phyloP scores from a whole-genome alignment of 2,113 vertebrate species.

The Petrocephalus microphthalmus region DNA sequence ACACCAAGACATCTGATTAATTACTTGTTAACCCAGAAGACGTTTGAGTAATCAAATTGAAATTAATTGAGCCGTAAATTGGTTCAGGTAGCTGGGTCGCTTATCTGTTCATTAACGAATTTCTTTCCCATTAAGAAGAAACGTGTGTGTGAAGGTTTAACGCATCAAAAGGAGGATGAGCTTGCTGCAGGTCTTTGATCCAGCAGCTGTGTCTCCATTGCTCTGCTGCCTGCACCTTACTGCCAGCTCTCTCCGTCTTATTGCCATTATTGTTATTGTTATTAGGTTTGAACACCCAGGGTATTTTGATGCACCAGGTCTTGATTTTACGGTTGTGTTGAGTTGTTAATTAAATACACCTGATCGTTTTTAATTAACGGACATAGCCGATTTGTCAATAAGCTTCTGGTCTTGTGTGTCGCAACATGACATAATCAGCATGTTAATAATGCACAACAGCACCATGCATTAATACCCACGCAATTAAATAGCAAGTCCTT shows the following conservation, averaged over 20 bases:
- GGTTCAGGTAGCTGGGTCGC: conserved; percentile 9
- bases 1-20: not conserved
- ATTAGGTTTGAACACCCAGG: not conserved
- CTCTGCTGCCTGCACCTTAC: not conserved
- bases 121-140: conserved; percentile 1
- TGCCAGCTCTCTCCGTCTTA: not conserved
- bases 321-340: not conserved
- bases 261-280: not conserved
- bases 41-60: not conserved
- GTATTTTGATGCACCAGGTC: not conserved
- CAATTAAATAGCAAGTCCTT: not conserved
- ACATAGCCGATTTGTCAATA: not conserved
- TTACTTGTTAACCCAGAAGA: conserved; percentile 8
- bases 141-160: not conserved
- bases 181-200: not conserved
- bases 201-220: not conserved
- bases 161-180: not conserved
- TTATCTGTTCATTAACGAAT: not conserved
- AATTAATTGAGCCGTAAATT: not conserved
- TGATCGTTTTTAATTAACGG: not conserved
- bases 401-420: not conserved
- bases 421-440: not conserved
- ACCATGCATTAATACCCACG: not conserved
- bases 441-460: not conserved
- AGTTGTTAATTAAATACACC: conserved; percentile 3